Base-by-base conservation (phyloP, 2,113 vertebrate genomes). In the Cygnus buccinator region DNA sequence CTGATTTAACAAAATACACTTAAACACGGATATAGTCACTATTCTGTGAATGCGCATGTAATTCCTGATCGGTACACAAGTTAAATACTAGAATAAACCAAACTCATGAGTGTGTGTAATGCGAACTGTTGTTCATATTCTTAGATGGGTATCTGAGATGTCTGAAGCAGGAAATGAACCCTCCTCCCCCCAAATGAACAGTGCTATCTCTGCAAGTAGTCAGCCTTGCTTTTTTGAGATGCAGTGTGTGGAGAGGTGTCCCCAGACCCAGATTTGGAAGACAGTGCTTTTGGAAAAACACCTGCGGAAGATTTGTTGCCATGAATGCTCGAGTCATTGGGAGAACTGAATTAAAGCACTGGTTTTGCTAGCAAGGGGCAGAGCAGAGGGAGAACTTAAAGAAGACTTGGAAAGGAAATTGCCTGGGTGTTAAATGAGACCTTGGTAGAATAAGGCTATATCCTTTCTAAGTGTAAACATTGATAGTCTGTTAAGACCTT, bases 1-100 rank as follows among this genome's bases (percentile, higher is more conserved):
- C 86, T 94, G 89, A 91, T 91, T 94, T 94, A 96, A 92, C 92
- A 97, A 95, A 88, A 89, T 20, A 20, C 29, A 65, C 26, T 73
- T 73, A 62, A 93, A 61, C 43, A 54, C 3, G 31, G 39, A 68
- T 44, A 57, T 3, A 37, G 39, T 41, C 19, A 25, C 93, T 88
- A 50, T 13, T 95, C 31, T 62, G 80, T 1, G 3, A 87, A 65
- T 70, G 41, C 21, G 70, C 19, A 9, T 7, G 31, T 65, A 78
- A 46, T 77, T 86, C 23, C 54, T 46, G 8, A 54, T 78, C 20
- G 50, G 76, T 31, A 72, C 13, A n/a, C 3, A n/a, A 78, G 13
- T 66, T 88, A 81, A 92, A 63, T 58, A 17, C 12, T 74, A 31
- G 11, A 77, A 50, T 46, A 63, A 74, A 65, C 29, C 1, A 0